Evolutionary conservation across 2,888 invertebrate species (phyloP).

Genomic region (Lacanobia oleracea): DNA sequence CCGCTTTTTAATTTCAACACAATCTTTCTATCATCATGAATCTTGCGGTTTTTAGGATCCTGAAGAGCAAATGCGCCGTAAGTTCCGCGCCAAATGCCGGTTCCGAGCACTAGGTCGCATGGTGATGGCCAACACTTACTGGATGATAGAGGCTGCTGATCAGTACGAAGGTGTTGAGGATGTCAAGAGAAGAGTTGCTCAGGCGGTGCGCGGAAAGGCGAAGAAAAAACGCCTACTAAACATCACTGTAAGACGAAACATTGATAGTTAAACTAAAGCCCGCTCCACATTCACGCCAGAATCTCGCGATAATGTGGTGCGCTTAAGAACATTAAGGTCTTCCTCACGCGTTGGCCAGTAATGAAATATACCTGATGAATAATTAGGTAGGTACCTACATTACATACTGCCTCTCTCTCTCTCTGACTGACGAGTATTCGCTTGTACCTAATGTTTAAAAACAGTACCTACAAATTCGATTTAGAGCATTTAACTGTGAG

Average conservation of each 20-base stretch:
- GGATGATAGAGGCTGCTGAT: conserved; percentile 89
- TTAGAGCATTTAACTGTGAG: too few relatives aligned
- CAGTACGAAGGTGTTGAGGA: conserved; percentile 87
- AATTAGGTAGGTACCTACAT: too few relatives aligned
- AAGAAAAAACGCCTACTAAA: conserved; percentile 88
- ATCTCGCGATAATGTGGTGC: too few relatives aligned
- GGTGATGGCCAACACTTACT: conserved; percentile 90
- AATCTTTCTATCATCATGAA: neutral
- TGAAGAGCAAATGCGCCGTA: conserved; percentile 79
- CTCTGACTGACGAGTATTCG: too few relatives aligned
- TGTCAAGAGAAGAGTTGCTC: conserved; percentile 89
- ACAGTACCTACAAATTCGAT: too few relatives aligned
- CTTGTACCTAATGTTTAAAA: too few relatives aligned
- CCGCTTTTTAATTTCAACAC: neutral
- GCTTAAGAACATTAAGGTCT: too few relatives aligned
- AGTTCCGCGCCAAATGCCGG: conserved; percentile 86
- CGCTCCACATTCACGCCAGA: too few relatives aligned
- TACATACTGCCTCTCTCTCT: too few relatives aligned
- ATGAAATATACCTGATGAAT: too few relatives aligned
- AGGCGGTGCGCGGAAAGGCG: conserved; percentile 86
- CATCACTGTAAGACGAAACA: conserved; percentile 79
- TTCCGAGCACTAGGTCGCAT: conserved; percentile 90
- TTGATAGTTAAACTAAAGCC: too few relatives aligned
- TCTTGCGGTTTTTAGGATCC: conserved; percentile 75
- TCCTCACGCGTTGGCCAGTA: too few relatives aligned